phyloP scores from a whole-genome alignment of 2,797 vertebrate genomes.

The Sparus aurata region DNA sequence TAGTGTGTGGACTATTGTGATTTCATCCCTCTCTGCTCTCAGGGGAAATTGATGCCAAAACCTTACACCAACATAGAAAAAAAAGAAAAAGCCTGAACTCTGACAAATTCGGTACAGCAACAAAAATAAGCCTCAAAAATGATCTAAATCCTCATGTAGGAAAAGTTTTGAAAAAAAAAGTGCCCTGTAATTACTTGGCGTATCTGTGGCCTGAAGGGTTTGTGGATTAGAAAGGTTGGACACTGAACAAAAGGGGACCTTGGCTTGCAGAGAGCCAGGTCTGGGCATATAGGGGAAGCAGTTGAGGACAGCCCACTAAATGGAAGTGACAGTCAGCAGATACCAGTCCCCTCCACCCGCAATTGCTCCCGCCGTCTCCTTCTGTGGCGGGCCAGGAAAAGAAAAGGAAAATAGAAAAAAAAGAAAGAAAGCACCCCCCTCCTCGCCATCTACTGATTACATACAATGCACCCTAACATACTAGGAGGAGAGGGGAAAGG shows the following conservation, averaged over 20 bases:
- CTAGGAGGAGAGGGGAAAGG: conserved; percentile 37
- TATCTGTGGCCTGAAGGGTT: conserved; percentile 40
- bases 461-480: conserved; percentile 69
- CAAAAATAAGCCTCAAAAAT: conserved; percentile 31
- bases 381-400: conserved; percentile 49
- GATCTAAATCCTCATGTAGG: conserved; percentile 50
- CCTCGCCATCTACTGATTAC: conserved; percentile 70
- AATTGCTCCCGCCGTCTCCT: conserved; percentile 50
- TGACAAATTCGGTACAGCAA: conserved; percentile 30
- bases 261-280: conserved; percentile 50
- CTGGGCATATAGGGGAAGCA: conserved; percentile 52
- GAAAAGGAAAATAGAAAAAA: conserved; percentile 36
- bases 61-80: conserved; percentile 19
- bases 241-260: conserved; percentile 70
- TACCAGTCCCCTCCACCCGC: conserved; percentile 54
- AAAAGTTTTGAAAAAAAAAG: conserved; percentile 45
- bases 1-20: conserved; percentile 29
- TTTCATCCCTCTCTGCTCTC: conserved; percentile 38
- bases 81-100: conserved; percentile 11
- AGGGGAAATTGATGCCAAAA: conserved; percentile 37
- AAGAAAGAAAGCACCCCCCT: background rate
- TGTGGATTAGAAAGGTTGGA: conserved; percentile 60
- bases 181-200: conserved; percentile 45
- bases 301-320: conserved; percentile 75
- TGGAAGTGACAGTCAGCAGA: conserved; percentile 83